Base-by-base conservation (phyloP, 2,888 invertebrate species). In the Ligdia adustata region DNA sequence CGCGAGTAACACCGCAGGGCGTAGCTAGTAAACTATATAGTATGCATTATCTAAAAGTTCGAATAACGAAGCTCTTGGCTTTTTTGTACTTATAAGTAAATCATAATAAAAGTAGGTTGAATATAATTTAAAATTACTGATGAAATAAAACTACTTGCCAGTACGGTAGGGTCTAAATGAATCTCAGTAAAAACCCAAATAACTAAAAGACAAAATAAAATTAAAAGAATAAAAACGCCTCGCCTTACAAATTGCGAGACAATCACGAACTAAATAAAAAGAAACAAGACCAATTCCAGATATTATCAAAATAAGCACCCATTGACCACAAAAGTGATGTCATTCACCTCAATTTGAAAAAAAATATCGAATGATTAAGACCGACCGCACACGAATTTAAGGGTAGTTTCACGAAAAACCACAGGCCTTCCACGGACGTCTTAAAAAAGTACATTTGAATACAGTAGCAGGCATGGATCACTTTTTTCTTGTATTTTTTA, bases 391-490 rank as follows among this genome's bases (percentile, higher is more conserved):
- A 75, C 75, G 64, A 49, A 33, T 69, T 58, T 61, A 52, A 57
- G 80, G 79, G 77, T 75, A 62, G 79, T 79, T 85, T 79, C 71
- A 69, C 62, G 72, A 74, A 82, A 72, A 79, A 72, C 78, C 68
- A 64, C 75, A 69, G 7, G 9, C 14, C 34, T 33, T 12, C 16
- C 12, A 3, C 4, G 72, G 78, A 75, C 72, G 77, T 68, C 69
- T 54, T 54, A 53, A 60, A 67, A 75, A 69, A 75, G 79, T 80
- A 79, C 55, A 86, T 89, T 89, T 87, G 75, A 88, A 89, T 88
- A 89, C 89, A 87, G 89, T 87, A 89, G 89, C 81, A 76, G 75
- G 72, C 76, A 68, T 61, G 69, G 64, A 60, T 71, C 69, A 70
- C 71, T 69, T 60, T 76, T 72, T 75, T 73, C 72, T 70, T 71